Conservation (phyloP, 2,888 invertebrate species). For the Chouioia cunea region DNA sequence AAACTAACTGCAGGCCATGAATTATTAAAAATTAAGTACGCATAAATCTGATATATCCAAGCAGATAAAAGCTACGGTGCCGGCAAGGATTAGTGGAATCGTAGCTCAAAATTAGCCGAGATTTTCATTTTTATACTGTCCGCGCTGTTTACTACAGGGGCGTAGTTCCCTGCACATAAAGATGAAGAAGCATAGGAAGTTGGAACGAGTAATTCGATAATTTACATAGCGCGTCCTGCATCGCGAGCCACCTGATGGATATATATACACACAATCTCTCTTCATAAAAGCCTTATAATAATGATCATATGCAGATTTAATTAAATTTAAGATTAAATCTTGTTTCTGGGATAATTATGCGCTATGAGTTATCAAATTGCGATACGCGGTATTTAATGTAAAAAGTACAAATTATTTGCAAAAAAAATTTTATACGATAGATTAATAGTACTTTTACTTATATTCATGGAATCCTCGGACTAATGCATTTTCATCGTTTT, state of each 20-base stretch:
- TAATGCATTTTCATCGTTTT: background rate
- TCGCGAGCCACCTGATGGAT: slow-evolving; percentile 54
- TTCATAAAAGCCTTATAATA: slow-evolving; percentile 14
- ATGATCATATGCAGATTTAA: slow-evolving; percentile 41
- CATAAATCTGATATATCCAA: no score
- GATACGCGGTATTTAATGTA: slow-evolving; percentile 3
- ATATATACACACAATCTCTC: slow-evolving; percentile 29
- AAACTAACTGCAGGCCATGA: no score
- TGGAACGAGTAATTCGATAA: slow-evolving; percentile 55
- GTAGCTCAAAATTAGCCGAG: slow-evolving; percentile 31
- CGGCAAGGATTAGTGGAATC: slow-evolving; percentile 28
- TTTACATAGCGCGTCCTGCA: slow-evolving; percentile 60
- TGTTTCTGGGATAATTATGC: slow-evolving; percentile 8
- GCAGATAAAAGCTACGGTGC: background rate
- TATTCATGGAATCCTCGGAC: slow-evolving; percentile 15
- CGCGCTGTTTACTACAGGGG: background rate
- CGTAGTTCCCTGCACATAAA: background rate
- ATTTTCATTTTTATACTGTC: slow-evolving; percentile 30
- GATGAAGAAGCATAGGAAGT: background rate
- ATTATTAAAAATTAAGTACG: no score
- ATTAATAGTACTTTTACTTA: slow-evolving; percentile 14
- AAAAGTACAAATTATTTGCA: background rate
- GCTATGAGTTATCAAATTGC: slow-evolving; percentile 14
- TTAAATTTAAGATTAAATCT: slow-evolving; percentile 40
- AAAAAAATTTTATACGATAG: background rate